Evolutionary conservation across 2,888 invertebrate species (phyloP).

Genomic region (Phlogophora meticulosa): DNA sequence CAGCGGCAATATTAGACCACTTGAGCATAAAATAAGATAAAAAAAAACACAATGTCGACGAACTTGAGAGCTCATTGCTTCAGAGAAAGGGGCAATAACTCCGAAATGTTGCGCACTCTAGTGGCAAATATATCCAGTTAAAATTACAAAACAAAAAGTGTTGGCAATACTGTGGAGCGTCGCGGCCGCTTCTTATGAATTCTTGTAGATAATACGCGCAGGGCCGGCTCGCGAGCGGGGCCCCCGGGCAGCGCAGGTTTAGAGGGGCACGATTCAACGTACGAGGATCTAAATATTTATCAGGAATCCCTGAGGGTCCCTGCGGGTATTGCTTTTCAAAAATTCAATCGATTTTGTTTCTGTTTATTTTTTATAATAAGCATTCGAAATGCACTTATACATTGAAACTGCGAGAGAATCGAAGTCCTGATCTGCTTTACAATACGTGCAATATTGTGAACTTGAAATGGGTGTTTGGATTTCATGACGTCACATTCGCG

Average conservation of each 20-base stretch:
- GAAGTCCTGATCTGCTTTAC: too few species aligned
- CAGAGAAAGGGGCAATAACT: slow-evolving; percentile 61
- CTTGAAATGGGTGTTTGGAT: too few species aligned
- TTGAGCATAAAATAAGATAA: slow-evolving; percentile 38
- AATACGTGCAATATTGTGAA: too few species aligned
- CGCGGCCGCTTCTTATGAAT: slow-evolving; percentile 66
- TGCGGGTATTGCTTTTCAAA: neutral
- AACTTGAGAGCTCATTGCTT: slow-evolving; percentile 53
- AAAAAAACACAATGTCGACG: slow-evolving; percentile 47
- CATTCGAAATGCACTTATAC: neutral
- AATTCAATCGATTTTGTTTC: neutral
- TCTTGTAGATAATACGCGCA: slow-evolving; percentile 62
- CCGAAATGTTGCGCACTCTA: slow-evolving; percentile 56
- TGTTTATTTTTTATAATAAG: neutral
- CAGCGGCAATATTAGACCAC: slow-evolving; percentile 25
- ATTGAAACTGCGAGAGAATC: too few species aligned
- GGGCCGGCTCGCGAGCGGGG: slow-evolving; percentile 35
- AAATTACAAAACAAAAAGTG: slow-evolving; percentile 68
- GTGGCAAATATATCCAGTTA: slow-evolving; percentile 68
- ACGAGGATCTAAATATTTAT: slow-evolving; percentile 17
- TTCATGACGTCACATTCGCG: too few species aligned
- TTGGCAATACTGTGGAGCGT: slow-evolving; percentile 58
- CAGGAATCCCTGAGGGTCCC: neutral
- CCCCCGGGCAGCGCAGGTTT: slow-evolving; percentile 1
- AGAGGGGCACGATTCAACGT: slow-evolving; percentile 5